These are phyloP conservation scores for Portunus trituberculatus DNA, from an alignment of 1,140 invertebrate genomes.

Conservation along the genomic window DNA sequence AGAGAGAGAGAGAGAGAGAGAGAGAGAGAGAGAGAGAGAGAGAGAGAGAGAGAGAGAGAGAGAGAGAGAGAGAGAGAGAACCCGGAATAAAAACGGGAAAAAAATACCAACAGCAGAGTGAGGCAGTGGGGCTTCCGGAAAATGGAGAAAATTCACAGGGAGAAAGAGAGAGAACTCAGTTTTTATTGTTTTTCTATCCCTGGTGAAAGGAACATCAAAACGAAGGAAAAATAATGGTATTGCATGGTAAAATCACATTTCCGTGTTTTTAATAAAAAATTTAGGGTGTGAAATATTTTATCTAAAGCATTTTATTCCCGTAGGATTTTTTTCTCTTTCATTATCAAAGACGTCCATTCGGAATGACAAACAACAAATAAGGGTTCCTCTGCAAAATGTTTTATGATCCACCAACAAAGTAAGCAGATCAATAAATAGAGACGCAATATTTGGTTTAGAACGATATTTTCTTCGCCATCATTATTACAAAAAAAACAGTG, in stretches of 20 bases:
- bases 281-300: background rate
- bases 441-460: too few species aligned
- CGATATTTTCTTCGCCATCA: too few species aligned
- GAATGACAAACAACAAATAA: too few species aligned
- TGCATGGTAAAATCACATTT: conserved; percentile 5
- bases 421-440: too few species aligned
- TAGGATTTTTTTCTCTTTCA: background rate
- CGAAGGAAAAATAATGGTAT: background rate
- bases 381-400: too few species aligned
- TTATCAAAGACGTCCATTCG: too few species aligned
- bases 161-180: background rate
- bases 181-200: background rate
- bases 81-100: background rate
- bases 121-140: conserved; percentile 16
- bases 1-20: too few species aligned
- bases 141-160: conserved; percentile 2
- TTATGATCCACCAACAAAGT: too few species aligned
- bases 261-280: background rate
- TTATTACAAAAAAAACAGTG: too few species aligned
- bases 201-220: background rate
- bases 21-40: too few species aligned
- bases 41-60: too few species aligned
- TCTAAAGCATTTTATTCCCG: background rate
- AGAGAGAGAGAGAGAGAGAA: background rate
- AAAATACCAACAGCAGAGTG: background rate